Evolutionary conservation across 2,113 vertebrate species (phyloP), one percentile per base, ranked within the genome.

Genomic region (Eurypyga helias): DNA sequence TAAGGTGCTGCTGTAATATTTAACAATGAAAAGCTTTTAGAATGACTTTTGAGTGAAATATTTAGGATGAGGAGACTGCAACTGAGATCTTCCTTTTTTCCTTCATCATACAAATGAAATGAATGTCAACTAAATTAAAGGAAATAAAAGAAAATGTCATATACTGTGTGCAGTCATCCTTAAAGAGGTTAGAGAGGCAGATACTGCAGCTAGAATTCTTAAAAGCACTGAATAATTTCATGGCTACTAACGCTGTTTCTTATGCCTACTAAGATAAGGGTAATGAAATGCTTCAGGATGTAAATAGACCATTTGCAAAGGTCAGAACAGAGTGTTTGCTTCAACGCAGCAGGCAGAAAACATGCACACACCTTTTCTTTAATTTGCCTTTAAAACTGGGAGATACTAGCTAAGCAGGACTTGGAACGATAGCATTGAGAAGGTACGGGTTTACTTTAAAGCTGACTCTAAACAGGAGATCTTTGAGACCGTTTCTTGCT

Each of bases 121-220:
- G 41, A 91, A 90, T 90, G 75, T 85, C 87, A 96, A 79, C 75
- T 88, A 73, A 95, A 93, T 94, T 96, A 93, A 90, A 92, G 72
- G 60, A 89, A 96, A 94, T 83, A 87, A 89, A 97, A 91, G 81
- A 61, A 94, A 94, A 91, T 85, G 90, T 87, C 92, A 78, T 90
- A 58, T 17, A 46, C 55, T 49, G 71, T 62, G 87, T 86, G 85
- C 82, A 95, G 67, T 93, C 79, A 93, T 79, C 92, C 75, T 94
- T 83, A 57, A 80, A 83, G 82, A 83, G 83, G 76, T 90, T 83
- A 83, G 70, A 78, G 80, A 83, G 79, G 85, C 91, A 93, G 52
- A 87, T 34, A 70, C 15, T 77, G 64, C 67, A 92, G 34, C 54
- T 13, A 25, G 62, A 88, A 94, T 94, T 90, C 76, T 85, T 54